Evolutionary conservation across 2,113 vertebrate genomes (phyloP).

Genomic region (Ophiodon elongatus): DNA sequence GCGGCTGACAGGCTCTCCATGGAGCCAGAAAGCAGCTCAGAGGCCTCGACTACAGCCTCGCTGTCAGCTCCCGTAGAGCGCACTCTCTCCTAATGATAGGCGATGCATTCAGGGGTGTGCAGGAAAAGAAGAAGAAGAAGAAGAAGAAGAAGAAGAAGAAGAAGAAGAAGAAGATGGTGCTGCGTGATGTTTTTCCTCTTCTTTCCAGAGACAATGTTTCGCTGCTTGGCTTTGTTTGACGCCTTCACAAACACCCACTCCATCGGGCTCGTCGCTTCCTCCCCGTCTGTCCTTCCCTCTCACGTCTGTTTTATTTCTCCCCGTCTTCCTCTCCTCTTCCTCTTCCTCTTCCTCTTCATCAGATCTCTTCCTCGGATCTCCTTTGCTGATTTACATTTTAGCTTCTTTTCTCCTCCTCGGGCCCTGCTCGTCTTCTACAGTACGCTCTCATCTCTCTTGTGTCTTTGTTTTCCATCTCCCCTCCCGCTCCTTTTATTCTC

Average conservation of each 20-base stretch:
- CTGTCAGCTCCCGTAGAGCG: slow-evolving; percentile 1
- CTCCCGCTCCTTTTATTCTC: neutral
- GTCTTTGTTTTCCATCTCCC: neutral
- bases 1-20: slow-evolving; percentile 64
- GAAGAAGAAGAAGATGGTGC: neutral
- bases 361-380: slow-evolving; percentile 3
- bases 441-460: neutral
- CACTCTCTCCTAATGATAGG: slow-evolving; percentile 23
- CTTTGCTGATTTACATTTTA: slow-evolving; percentile 65
- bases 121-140: neutral
- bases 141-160: neutral
- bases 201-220: slow-evolving; percentile 10
- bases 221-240: slow-evolving; percentile 67
- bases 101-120: slow-evolving; percentile 55
- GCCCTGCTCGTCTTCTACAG: slow-evolving; percentile 5
- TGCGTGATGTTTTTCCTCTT: neutral
- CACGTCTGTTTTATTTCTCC: slow-evolving; percentile 29
- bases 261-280: slow-evolving; percentile 46
- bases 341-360: slow-evolving; percentile 23
- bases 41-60: slow-evolving; percentile 4
- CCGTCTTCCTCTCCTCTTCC: slow-evolving; percentile 50
- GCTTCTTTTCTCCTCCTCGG: slow-evolving; percentile 41
- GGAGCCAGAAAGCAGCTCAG: slow-evolving; percentile 53
- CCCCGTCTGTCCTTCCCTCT: slow-evolving; percentile 19
- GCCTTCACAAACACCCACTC: slow-evolving; percentile 78